Evolutionary conservation across 2,888 invertebrate species (phyloP).

Genomic region (Dicycla oo): DNA sequence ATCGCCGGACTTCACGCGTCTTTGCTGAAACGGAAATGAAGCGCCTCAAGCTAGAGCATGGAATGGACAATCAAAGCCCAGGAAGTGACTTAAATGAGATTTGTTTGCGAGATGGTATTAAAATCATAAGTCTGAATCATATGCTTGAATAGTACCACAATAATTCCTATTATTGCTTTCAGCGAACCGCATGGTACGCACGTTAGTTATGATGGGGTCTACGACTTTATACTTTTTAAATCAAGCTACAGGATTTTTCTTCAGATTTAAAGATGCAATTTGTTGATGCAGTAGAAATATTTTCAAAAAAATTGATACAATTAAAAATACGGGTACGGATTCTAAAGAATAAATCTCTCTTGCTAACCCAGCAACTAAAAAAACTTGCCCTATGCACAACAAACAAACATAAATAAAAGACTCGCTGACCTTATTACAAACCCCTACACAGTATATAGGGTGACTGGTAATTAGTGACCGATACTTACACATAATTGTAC

Average conservation of each 20-base stretch:
- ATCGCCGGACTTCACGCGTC: constrained; percentile 39
- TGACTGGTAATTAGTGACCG: too few relatives aligned
- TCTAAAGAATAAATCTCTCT: too few relatives aligned
- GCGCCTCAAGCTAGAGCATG: constrained; percentile 65
- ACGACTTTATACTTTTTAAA: neutral
- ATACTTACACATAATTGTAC: too few relatives aligned
- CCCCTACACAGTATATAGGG: too few relatives aligned
- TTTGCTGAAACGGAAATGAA: constrained; percentile 78
- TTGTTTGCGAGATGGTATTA: constrained; percentile 56
- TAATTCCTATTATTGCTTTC: neutral
- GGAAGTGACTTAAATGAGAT: constrained; percentile 77
- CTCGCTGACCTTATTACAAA: constrained; percentile 32
- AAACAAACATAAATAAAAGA: too few relatives aligned
- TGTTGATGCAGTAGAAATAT: too few relatives aligned
- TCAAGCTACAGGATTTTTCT: neutral
- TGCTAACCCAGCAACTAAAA: too few relatives aligned
- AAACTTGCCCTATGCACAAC: too few relatives aligned
- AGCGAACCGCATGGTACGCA: neutral
- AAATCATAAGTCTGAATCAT: neutral
- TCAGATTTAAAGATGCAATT: neutral
- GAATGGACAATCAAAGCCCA: constrained; percentile 62
- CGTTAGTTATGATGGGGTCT: neutral
- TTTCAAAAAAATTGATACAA: too few relatives aligned
- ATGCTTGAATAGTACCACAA: neutral
- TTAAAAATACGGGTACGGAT: too few relatives aligned